Evolutionary conservation across 2,113 vertebrate species (phyloP), one percentile per base, ranked within the genome.

Genomic region (Piaya cayana): DNA sequence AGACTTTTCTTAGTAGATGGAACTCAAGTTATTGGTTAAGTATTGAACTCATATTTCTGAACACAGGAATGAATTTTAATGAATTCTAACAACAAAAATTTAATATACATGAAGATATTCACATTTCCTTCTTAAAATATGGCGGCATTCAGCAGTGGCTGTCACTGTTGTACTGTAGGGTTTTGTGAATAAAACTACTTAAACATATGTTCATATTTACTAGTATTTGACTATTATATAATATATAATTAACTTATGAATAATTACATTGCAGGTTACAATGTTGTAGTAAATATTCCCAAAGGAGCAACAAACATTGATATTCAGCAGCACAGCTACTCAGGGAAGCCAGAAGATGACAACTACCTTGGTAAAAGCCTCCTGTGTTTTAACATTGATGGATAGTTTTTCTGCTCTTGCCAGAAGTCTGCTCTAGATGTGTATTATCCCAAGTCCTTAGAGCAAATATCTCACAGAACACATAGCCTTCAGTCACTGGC

Each of bases 231-330:
- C 45, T 65, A 9, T 53, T 92, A 32, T 47, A 6, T 47, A 21
- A 2, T 39, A 15, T 69, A 17, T 39, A 78, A 70, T 94, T 95
- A 84, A 96, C 84, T 74, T 91, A 50, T 90, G n/a, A 93, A 63
- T 88, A 86, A 85, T 97, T 97, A 18, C 76, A 58, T 97, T 97
- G 17, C 91, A 99, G 99, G 99, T 94, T 99, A 99, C 97, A 99
- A 99, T 85, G 96, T 98, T 13, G 97, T 99, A 83, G 98, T 99
- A 76, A 98, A 98, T 91, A 99, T 99, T 97, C 99, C 99, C 53
- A 97, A 97, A n/a, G 99, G 99, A 97, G 99, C 99, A 87, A 99
- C 99, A 86, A 99, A 99, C 95, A 98, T 99, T 92, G 99, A 99
- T 82, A 97, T 99, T 97, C 98, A 68, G 81, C 99, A 99, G 96